Evolutionary conservation across 2,888 invertebrate genomes (phyloP), one percentile per base, ranked within the genome.

Genomic region (Branchellion lobata): DNA sequence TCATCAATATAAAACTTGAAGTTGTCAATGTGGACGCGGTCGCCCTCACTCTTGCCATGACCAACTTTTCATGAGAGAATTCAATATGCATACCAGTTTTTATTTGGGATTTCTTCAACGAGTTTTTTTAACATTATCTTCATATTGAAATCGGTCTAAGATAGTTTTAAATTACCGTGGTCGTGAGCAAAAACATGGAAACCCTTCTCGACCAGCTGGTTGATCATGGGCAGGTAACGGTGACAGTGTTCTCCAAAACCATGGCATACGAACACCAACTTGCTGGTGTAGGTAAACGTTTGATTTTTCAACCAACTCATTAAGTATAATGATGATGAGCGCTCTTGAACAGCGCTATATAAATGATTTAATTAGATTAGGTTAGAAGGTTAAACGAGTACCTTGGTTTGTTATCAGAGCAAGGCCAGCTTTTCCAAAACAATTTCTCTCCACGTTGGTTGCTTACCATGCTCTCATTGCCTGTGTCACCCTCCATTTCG

Each of bases 31-130:
- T 87, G 85, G 18, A 85, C 87, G 69, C 87, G 81, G 31, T 83
- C 83, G 2, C 89, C 88, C 79, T 87, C 87, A 84, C 88, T 88
- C 80, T 85, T 85, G 2, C 88, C 88, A 84, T 88, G 88, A 24
- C 88, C 88, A 82, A 87, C 88, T 88, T 83, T 1, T 14, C 18
- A 78, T 11, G 11, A 47, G 8, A 47, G 18, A 47, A 47, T 47
- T 14, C 18, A 18, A 47, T 47, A 14, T 47, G 8, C 8, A 14
- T 47, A 47, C 8, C 8, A 47, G 47, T 47, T 47, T n/a, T n/a
- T n/a, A n/a, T n/a, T n/a, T n/a, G n/a, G n/a, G n/a, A n/a, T n/a
- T n/a, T n/a, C n/a, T n/a, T n/a, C n/a, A n/a, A n/a, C n/a, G n/a
- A n/a, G n/a, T n/a, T n/a, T n/a, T n/a, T n/a, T n/a, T n/a, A n/a